Evolutionary conservation across 1,140 invertebrate genomes (phyloP), one percentile per base, ranked within the genome.

Genomic region (Philaenus spumarius): DNA sequence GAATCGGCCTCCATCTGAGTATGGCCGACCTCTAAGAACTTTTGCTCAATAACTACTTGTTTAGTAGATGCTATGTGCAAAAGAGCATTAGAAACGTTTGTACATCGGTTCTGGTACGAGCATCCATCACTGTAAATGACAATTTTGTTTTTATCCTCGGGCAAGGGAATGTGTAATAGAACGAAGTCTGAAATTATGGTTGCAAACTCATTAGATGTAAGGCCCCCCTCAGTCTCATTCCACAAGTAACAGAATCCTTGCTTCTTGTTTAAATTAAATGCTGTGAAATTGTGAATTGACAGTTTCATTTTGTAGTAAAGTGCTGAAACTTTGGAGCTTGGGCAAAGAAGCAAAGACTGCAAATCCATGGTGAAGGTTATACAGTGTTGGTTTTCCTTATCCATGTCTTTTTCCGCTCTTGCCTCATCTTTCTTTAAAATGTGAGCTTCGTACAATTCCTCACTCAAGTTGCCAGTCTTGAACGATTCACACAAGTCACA

Each of bases 1-100:
- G 64, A 66, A 58, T 76, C 73, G 52, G 65, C 65, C 56, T 75
- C 71, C 70, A 73, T 75, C 51, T 72, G 71, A 19, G 70, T 73
- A 54, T 75, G 73, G 11, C 73, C 73, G 20, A 62, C 66, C 62
- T 70, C 69, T 7, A 74, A 56, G 64, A 65, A 74, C 60, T 75
- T 75, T 62, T 75, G 74, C 22, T 51, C 62, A 46, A 75, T 69
- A 1, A 47, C 60, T 11, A 70, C 61, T 9, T 67, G 60, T 22
- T 55, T 59, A 50, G 56, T 64, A 34, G 39, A 54, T 24, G 68
- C 60, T 35, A 69, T 60, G 39, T 62, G 43, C 7, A 68, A 30
- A 24, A 73, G 56, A 1, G 68, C 67, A 66, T 72, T 73, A 7
- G 67, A 53, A 15, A 75, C 17, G 6, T 64, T 62, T 20, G 47